Base-by-base conservation (phyloP, 2,888 invertebrate species). In the Scaptomyza parva region DNA sequence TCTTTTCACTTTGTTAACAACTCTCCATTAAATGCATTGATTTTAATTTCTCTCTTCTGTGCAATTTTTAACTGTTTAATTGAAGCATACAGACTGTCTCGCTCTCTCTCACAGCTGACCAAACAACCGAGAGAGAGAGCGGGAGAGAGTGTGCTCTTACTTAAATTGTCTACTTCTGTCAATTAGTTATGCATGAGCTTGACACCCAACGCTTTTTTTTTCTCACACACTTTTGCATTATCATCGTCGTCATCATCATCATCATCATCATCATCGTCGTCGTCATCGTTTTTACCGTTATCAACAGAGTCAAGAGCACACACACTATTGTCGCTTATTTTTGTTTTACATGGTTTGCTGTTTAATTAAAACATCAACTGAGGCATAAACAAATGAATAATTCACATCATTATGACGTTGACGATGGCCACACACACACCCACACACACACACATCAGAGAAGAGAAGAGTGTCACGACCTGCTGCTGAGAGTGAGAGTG, bases 341-440 rank as follows among this genome's bases (percentile, higher is more conserved):
- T 58, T 58, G 58, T 67, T 59, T 65, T 11, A 33, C 65, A 48
- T 41, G 57, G 61, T 61, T 61, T 55, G 41, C 41, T 58, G 69
- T 71, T 84, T 86, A 86, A 86, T 88, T 86, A 86, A 86, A 84
- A 76, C 82, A 84, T 76, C 74, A 88, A 86, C 78, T 82, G 76
- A 82, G 70, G 76, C 86, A 82, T 78, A 76, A 84, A 78, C 84
- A 86, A 86, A 86, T 86, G 88, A 88, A 86, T 84, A 77, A 86
- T 86, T 88, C 82, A 88, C 75, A 70, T 65, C 72, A 72, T 78
- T 82, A 70, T 80, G 72, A 70, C 62, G 72, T 59, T 63, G 59
- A 52, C 53, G 67, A 12, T 53, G 54, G 24, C 53, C 59, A 58
- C 71, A 66, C 30, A 65, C n/a, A n/a, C n/a, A n/a, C n/a, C n/a